These are phyloP conservation scores for Schizopygopsis malacanthus DNA, from an alignment of 2,797 vertebrate species.

Conservation along the genomic window DNA sequence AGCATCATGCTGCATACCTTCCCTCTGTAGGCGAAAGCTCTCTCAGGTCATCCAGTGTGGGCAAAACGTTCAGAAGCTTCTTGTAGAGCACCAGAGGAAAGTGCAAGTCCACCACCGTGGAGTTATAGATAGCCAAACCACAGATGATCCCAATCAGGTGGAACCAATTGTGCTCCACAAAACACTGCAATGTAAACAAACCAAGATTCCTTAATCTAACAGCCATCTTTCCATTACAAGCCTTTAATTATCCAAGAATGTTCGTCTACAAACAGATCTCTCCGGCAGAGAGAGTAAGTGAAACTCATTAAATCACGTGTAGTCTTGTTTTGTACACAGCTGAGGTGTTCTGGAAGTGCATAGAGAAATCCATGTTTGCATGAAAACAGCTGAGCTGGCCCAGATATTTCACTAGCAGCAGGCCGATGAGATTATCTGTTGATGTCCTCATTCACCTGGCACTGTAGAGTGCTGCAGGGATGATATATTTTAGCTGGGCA, in stretches of 20 bases:
- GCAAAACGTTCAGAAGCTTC: conserved; percentile 88
- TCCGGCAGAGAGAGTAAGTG: neutral
- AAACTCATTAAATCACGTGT: neutral
- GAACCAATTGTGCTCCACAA: conserved; percentile 98
- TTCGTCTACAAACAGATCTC: neutral
- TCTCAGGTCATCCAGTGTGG: conserved; percentile 90
- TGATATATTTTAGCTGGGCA: neutral
- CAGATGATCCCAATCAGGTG: conserved; percentile 96
- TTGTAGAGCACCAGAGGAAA: conserved; percentile 96
- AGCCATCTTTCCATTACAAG: neutral
- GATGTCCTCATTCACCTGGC: conserved; percentile 12
- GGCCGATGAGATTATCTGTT: conserved; percentile 27
- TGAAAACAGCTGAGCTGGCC: conserved; percentile 55
- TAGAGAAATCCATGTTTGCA: conserved; percentile 48
- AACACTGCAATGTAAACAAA: conserved; percentile 83
- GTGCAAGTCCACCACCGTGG: conserved; percentile 95
- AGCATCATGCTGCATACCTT: conserved; percentile 78
- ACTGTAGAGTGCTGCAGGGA: conserved; percentile 6
- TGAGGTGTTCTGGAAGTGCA: conserved; percentile 28
- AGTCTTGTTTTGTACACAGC: conserved; percentile 64
- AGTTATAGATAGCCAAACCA: conserved; percentile 97
- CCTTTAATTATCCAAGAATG: neutral
- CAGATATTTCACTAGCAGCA: conserved; percentile 24
- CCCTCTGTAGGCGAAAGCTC: conserved; percentile 95
- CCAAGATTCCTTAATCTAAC: neutral